Evolutionary conservation across 2,113 vertebrate genomes (phyloP).

Genomic region (Nesogale talazaci): DNA sequence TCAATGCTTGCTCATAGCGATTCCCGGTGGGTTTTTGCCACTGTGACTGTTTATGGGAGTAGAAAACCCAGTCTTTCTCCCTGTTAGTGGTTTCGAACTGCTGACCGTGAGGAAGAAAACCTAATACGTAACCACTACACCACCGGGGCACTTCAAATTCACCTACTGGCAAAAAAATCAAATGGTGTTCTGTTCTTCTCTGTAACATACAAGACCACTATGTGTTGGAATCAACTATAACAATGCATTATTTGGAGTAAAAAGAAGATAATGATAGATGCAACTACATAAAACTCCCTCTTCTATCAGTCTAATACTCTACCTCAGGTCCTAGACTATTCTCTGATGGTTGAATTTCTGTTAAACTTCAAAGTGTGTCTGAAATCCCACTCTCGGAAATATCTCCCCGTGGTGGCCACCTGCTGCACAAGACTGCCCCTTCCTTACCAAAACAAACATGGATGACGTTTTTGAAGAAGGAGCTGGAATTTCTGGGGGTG

Average conservation of each 20-base stretch:
- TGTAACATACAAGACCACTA: not conserved
- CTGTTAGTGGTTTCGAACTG: too few relatives aligned
- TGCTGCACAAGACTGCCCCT: not conserved
- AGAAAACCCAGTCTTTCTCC: too few relatives aligned
- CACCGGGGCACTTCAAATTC: too few relatives aligned
- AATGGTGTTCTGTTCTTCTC: not conserved
- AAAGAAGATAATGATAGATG: not conserved
- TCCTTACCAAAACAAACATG: not conserved
- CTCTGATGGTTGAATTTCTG: not conserved
- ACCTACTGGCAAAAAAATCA: not conserved
- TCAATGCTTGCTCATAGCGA: too few relatives aligned
- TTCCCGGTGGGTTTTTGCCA: too few relatives aligned
- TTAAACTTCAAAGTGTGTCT: conserved; percentile 41
- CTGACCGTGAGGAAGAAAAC: too few relatives aligned
- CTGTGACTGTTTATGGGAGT: too few relatives aligned
- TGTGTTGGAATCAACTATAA: not conserved
- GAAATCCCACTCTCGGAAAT: conserved; percentile 43
- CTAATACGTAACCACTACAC: too few relatives aligned
- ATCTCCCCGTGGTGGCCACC: fast-evolving
- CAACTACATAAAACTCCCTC: not conserved
- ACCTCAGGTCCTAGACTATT: not conserved
- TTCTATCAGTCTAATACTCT: not conserved
- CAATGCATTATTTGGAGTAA: not conserved
- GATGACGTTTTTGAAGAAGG: conserved; percentile 59
- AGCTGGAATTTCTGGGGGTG: conserved; percentile 76